Evolutionary conservation across 2,797 vertebrate species (phyloP).

Genomic region (Tenualosa ilisha): DNA sequence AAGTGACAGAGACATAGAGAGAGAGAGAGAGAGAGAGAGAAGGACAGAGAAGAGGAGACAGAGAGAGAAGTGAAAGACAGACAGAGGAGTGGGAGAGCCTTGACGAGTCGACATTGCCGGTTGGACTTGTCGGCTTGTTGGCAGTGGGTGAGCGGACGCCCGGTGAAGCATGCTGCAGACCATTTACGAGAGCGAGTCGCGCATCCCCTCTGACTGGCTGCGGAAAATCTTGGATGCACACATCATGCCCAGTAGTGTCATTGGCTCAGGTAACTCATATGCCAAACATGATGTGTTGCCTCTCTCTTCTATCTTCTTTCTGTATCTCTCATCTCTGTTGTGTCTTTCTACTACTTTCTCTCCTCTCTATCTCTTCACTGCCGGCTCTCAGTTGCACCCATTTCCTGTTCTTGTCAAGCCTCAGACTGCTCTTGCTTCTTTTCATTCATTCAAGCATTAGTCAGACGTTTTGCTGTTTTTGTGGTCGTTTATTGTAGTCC

Average conservation of each 20-base stretch:
- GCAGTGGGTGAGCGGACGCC: constrained; percentile 7
- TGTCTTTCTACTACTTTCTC: not conserved
- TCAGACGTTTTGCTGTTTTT: not conserved
- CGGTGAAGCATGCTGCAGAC: constrained; percentile 85
- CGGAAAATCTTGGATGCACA: constrained; percentile 84
- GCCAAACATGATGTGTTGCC: not conserved
- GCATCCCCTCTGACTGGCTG: constrained; percentile 87
- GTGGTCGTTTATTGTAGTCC: not conserved
- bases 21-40: not conserved
- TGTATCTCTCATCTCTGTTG: not conserved
- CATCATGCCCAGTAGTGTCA: constrained; percentile 79
- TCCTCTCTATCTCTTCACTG: not conserved
- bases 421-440: not conserved
- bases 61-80: not conserved
- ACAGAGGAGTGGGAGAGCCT: not conserved
- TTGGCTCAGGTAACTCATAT: constrained; percentile 77
- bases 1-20: not conserved
- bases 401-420: not conserved
- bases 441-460: constrained; percentile 2
- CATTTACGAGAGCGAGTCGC: constrained; percentile 85
- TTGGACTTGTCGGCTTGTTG: not conserved
- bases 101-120: constrained; percentile 1
- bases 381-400: not conserved
- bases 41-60: not conserved
- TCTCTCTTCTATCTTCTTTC: not conserved